Base-by-base conservation (phyloP, 2,113 vertebrate species). In the Prunella himalayana region DNA sequence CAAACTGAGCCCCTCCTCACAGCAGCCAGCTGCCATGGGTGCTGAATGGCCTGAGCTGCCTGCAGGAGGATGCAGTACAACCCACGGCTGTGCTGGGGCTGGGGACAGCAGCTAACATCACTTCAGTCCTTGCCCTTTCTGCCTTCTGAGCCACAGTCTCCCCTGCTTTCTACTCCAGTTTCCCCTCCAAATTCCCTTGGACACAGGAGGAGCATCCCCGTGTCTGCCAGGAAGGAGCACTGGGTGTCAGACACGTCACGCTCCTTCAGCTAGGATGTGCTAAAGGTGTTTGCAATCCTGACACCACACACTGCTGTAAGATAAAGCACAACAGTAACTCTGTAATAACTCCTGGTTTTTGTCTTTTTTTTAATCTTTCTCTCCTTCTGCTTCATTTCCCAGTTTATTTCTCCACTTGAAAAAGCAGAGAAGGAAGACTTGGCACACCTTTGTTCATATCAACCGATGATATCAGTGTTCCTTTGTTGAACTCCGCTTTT, bases 401-500 rank as follows among this genome's bases (percentile, higher is more conserved):
- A 97, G 97, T 98, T 97, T 97, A 97, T 96, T 98, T 97, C 97
- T 98, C 96, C 94, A 97, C 97, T 94, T 97, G 96, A 98, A 94
- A 92, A 95, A 84, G 44, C 37, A 41, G 91, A 65, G 66, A 79
- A 92, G 85, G 93, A 97, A 84, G 94, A 92, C 91, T 93, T 95
- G 96, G 92, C 95, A 93, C 95, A 94, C 63, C 95, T 93, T 94
- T 92, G 84, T 97, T 96, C 94, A 90, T 72, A 92, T 84, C 95
- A 86, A 83, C 83, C 90, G 39, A 97, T 4, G 18, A 75, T 96
- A 96, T 95, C 94, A 95, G 89, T 96, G 92, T 96, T 97, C 94
- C 92, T 89, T 95, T 97, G 95, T 91, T 97, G 96, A 97, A 97
- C 92, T 94, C 90, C 56, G 95, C 96, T 96, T 97, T 97, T 97